Conservation (phyloP, 2,797 vertebrate species). For the Adrianichthys oophorus region DNA sequence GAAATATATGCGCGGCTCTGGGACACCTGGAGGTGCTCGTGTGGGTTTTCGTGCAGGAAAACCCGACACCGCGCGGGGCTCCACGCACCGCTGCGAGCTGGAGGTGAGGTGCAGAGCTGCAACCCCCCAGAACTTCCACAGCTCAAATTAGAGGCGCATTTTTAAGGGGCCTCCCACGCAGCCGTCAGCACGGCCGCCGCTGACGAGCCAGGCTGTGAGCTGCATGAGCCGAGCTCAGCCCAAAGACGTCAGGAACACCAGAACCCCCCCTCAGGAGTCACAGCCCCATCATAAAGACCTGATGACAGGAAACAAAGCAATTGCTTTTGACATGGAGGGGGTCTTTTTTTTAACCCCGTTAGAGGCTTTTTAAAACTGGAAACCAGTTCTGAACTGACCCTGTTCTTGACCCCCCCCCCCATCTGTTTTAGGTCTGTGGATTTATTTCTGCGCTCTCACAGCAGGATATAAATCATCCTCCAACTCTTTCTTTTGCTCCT, state of each 20-base stretch:
- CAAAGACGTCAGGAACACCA: slow-evolving; percentile 27
- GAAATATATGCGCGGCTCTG: slow-evolving; percentile 48
- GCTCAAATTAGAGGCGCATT: slow-evolving; percentile 57
- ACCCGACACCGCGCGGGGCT: slow-evolving; percentile 22
- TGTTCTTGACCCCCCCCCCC: slow-evolving; percentile 65
- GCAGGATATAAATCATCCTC: slow-evolving; percentile 77
- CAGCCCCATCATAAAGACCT: slow-evolving; percentile 61
- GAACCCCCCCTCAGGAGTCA: slow-evolving; percentile 43
- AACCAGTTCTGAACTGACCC: slow-evolving; percentile 63
- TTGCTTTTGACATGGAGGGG: slow-evolving; percentile 67
- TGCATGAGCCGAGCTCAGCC: slow-evolving; percentile 18
- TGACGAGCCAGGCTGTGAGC: slow-evolving; percentile 48
- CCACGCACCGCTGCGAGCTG: slow-evolving; percentile 20
- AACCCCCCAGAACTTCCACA: slow-evolving; percentile 49
- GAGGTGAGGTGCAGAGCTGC: slow-evolving; percentile 43
- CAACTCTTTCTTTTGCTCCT: slow-evolving; percentile 63
- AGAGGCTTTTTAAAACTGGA: slow-evolving; percentile 64
- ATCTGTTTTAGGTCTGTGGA: slow-evolving; percentile 57
- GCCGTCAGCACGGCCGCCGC: slow-evolving; percentile 36
- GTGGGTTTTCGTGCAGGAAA: slow-evolving; percentile 16
- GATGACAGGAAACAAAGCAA: slow-evolving; percentile 73
- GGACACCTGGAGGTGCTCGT: slow-evolving; percentile 55
- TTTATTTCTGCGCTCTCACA: slow-evolving; percentile 74
- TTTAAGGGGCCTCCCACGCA: slow-evolving; percentile 61
- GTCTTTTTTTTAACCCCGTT: slow-evolving; percentile 72